Evolutionary conservation across 2,888 invertebrate species (phyloP).

Genomic region (Drosophila kambysellisi): DNA sequence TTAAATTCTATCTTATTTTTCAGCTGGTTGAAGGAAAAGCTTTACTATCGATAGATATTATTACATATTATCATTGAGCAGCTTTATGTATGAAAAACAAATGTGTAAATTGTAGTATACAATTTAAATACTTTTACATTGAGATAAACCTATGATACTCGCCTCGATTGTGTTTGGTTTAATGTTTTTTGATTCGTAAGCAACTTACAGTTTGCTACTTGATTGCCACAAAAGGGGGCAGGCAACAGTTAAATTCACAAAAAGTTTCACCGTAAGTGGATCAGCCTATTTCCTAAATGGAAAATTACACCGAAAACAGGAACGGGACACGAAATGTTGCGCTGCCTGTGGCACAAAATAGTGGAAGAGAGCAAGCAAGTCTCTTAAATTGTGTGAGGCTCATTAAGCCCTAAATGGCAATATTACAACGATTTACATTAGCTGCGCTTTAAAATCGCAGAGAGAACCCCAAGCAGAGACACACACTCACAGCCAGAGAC

Average conservation of each 20-base stretch:
- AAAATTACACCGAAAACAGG: conserved; percentile 7
- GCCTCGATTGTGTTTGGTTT: background rate
- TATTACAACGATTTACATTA: conserved; percentile 76
- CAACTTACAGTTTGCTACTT: conserved; percentile 6
- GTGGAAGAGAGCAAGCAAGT: conserved; percentile 18
- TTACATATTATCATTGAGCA: background rate
- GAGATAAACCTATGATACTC: background rate
- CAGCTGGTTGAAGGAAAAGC: background rate
- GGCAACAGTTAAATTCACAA: conserved; percentile 5
- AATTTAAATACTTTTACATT: background rate
- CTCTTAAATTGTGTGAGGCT: conserved; percentile 59
- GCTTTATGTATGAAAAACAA: too few relatives aligned
- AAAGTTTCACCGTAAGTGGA: conserved; percentile 15
- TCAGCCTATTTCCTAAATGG: conserved; percentile 9
- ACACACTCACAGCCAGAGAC: conserved; percentile 12
- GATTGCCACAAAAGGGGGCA: conserved; percentile 3
- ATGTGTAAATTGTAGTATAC: background rate
- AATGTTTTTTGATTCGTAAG: background rate
- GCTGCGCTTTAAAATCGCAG: conserved; percentile 71
- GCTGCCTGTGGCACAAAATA: conserved; percentile 6
- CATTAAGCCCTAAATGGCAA: conserved; percentile 71
- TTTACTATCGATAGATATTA: background rate
- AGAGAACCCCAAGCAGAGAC: background rate
- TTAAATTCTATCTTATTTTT: background rate
- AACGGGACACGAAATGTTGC: background rate